A percentile compares a stretch with the other conserved stretches of the same genome.
phyloP scores from a whole-genome alignment of 1,140 invertebrate genomes.

The Lineus longissimus region DNA sequence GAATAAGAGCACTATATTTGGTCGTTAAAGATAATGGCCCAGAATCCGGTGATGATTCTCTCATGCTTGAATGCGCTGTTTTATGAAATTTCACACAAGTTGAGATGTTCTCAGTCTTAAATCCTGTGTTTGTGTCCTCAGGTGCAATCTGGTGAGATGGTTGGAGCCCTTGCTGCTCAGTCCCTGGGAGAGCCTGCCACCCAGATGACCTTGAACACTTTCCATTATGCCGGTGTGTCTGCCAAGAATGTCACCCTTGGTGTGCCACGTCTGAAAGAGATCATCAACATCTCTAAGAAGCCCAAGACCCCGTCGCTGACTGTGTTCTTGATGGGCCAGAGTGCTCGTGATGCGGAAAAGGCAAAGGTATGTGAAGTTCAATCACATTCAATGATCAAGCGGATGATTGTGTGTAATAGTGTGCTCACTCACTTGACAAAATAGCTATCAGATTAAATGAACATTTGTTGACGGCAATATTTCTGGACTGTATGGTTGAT shows the following conservation, averaged over 20 bases:
- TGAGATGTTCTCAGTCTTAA: too few relatives aligned
- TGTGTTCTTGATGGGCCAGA: conserved; percentile 91
- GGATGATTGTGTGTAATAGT: conserved; percentile 7
- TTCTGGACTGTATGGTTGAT: too few relatives aligned
- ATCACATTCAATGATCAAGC: too few relatives aligned
- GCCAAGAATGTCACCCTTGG: conserved; percentile 99
- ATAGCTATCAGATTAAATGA: too few relatives aligned
- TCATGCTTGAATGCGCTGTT: too few relatives aligned
- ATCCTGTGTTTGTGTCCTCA: conserved; percentile 30
- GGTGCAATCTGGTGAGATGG: conserved; percentile 94
- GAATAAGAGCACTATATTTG: too few relatives aligned
- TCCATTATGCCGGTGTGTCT: conserved; percentile 99
- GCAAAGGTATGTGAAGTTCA: conserved; percentile 65
- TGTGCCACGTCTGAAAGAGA: conserved; percentile 91
- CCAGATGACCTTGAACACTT: conserved; percentile 99
- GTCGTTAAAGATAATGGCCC: too few relatives aligned
- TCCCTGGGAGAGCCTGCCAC: conserved; percentile 98
- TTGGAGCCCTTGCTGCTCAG: conserved; percentile 96
- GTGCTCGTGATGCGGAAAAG: conserved; percentile 93
- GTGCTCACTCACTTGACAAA: too few relatives aligned
- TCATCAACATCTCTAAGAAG: conserved; percentile 99
- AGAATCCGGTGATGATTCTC: too few relatives aligned
- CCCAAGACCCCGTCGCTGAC: conserved; percentile 98
- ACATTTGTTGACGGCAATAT: too few relatives aligned
- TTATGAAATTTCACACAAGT: too few relatives aligned